Conservation (phyloP, 2,797 vertebrate genomes). For the Rhadinocentrus ornatus region DNA sequence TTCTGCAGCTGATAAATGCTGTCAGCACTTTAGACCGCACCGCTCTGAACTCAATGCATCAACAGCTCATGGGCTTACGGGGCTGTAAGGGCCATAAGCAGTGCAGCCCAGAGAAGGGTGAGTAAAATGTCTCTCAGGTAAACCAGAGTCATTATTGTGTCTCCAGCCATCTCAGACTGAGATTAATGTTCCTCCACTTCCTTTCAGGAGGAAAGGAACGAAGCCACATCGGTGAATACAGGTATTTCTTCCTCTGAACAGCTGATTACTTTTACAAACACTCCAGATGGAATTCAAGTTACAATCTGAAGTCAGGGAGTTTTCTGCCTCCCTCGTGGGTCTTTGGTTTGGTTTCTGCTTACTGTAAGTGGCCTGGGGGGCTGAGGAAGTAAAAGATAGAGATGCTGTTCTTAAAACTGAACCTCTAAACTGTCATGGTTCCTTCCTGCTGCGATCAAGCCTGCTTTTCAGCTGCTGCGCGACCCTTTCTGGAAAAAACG, state of each 20-base stretch:
- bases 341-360: constrained; percentile 55
- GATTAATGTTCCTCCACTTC: constrained; percentile 59
- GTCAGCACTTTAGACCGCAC: constrained; percentile 91
- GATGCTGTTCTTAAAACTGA: constrained; percentile 41
- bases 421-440: constrained; percentile 37
- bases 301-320: constrained; percentile 39
- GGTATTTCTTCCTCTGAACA: constrained; percentile 80
- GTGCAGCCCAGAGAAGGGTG: constrained; percentile 93
- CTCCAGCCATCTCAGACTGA: constrained; percentile 23
- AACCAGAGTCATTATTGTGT: constrained; percentile 42
- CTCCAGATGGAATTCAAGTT: constrained; percentile 64
- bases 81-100: constrained; percentile 95
- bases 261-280: constrained; percentile 61
- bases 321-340: constrained; percentile 48
- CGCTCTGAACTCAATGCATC: constrained; percentile 90
- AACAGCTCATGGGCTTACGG: constrained; percentile 93
- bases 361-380: constrained; percentile 26
- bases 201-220: constrained; percentile 90
- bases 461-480: constrained; percentile 65
- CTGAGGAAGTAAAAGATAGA: constrained; percentile 36
- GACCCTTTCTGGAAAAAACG: constrained; percentile 51
- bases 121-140: constrained; percentile 51
- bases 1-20: constrained; percentile 90
- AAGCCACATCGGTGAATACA: constrained; percentile 94
- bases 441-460: constrained; percentile 16